phyloP scores from a whole-genome alignment of 1,140 invertebrate species.

The Hyphantria cunea region DNA sequence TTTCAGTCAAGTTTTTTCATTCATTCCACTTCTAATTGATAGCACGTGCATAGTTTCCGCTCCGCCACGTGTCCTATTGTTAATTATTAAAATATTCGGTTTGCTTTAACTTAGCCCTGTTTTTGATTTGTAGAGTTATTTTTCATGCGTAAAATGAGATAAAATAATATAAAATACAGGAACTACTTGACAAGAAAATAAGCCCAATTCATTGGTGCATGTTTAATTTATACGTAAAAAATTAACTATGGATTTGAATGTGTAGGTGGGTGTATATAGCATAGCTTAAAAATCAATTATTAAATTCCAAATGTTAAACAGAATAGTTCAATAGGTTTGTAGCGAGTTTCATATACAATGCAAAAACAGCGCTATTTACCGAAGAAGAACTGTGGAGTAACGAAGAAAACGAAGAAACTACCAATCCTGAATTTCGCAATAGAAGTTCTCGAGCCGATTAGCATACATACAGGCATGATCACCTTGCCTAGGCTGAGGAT shows the following conservation, averaged over 20 bases:
- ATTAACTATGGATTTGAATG: too few relatives aligned
- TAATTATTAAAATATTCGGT: slow-evolving; percentile 72
- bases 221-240: slow-evolving; percentile 33
- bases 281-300: too few relatives aligned
- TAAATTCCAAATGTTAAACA: too few relatives aligned
- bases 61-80: slow-evolving; percentile 69
- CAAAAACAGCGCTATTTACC: too few relatives aligned
- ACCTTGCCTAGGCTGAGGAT: too few relatives aligned
- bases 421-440: too few relatives aligned
- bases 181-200: slow-evolving; percentile 53
- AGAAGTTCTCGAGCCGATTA: too few relatives aligned
- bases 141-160: slow-evolving; percentile 49
- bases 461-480: too few relatives aligned
- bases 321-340: too few relatives aligned
- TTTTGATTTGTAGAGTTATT: slow-evolving; percentile 51
- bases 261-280: not conserved
- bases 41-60: slow-evolving; percentile 74
- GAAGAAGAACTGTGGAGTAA: too few relatives aligned
- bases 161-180: slow-evolving; percentile 47
- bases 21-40: slow-evolving; percentile 70
- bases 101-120: slow-evolving; percentile 42
- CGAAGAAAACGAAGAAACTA: too few relatives aligned
- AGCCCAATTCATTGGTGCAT: slow-evolving; percentile 42
- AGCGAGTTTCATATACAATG: too few relatives aligned
- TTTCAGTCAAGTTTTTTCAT: slow-evolving; percentile 59